Conservation (phyloP, 2,113 vertebrate species). For the Lynx canadensis region DNA sequence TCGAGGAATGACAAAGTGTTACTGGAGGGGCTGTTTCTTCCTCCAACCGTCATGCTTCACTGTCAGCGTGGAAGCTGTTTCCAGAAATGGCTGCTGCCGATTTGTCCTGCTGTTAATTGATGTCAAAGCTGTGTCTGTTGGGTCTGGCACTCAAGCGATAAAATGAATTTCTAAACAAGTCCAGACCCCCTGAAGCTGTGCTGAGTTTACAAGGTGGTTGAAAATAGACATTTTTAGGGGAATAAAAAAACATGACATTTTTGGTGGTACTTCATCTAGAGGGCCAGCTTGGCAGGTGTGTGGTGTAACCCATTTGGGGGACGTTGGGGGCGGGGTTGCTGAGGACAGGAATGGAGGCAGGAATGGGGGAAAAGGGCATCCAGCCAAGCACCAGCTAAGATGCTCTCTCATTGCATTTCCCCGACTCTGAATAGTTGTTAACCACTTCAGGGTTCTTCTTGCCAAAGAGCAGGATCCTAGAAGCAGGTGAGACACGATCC, state of each 20-base stretch:
- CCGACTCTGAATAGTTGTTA: not conserved
- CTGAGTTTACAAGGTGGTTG: not conserved
- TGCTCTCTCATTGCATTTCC: not conserved
- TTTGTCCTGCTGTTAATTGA: slow-evolving; percentile 62
- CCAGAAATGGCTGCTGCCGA: not conserved
- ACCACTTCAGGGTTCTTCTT: not conserved
- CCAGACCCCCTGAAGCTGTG: not conserved
- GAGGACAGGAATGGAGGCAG: not conserved
- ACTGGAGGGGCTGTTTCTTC: not conserved
- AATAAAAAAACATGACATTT: not conserved
- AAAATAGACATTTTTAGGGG: not conserved
- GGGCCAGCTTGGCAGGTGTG: not conserved
- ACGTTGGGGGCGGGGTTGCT: not conserved
- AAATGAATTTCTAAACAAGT: slow-evolving; percentile 60
- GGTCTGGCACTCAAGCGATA: not conserved
- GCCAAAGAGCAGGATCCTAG: not conserved
- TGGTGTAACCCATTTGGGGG: not conserved
- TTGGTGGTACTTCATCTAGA: not conserved
- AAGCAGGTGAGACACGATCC: fast-evolving
- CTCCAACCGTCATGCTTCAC: not conserved
- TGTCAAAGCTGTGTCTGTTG: slow-evolving; percentile 21
- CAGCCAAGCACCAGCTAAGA: fast-evolving
- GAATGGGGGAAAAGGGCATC: not conserved
- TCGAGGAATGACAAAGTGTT: not conserved
- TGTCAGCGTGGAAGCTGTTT: not conserved